A percentile compares a stretch with the other conserved stretches of the same genome.
These are phyloP conservation scores for Solea solea DNA, from an alignment of 2,113 vertebrate genomes.

Conservation along the genomic window DNA sequence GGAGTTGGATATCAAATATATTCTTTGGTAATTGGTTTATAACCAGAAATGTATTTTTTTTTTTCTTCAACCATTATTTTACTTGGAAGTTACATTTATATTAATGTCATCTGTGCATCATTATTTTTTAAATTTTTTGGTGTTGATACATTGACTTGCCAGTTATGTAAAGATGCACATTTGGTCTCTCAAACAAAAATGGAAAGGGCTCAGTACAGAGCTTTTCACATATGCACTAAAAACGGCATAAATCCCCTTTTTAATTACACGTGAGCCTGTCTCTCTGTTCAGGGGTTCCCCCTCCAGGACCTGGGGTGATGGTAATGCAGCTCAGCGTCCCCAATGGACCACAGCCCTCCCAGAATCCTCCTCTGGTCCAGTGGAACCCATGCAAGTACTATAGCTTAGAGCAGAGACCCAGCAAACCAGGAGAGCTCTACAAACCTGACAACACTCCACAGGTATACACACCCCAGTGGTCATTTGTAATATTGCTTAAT, in stretches of 20 bases:
- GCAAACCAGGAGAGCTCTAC: conserved; percentile 94
- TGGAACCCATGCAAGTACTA: conserved; percentile 99
- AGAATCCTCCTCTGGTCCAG: conserved; percentile 92
- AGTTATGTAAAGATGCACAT: too few relatives aligned
- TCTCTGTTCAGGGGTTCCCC: conserved; percentile 85
- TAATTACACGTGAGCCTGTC: conserved; percentile 1
- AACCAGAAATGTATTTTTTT: too few relatives aligned
- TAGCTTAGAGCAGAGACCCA: conserved; percentile 92
- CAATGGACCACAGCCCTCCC: conserved; percentile 88
- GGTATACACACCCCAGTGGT: conserved; percentile 71
- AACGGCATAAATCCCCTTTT: neutral
- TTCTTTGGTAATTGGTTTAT: too few relatives aligned
- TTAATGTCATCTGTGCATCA: too few relatives aligned
- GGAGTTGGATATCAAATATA: too few relatives aligned
- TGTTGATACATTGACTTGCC: too few relatives aligned
- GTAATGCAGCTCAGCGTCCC: conserved; percentile 99
- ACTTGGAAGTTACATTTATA: too few relatives aligned
- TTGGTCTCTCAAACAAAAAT: too few relatives aligned
- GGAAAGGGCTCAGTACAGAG: too few relatives aligned
- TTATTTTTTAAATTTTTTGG: too few relatives aligned
- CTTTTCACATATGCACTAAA: neutral
- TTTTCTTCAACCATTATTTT: too few relatives aligned
- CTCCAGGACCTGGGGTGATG: conserved; percentile 93
- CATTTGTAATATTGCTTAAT: neutral
- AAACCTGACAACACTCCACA: conserved; percentile 88